A percentile compares a stretch with the other conserved stretches of the same genome.
These are phyloP conservation scores for Caranx ignobilis DNA, from an alignment of 2,113 vertebrate species.

Conservation along the genomic window DNA sequence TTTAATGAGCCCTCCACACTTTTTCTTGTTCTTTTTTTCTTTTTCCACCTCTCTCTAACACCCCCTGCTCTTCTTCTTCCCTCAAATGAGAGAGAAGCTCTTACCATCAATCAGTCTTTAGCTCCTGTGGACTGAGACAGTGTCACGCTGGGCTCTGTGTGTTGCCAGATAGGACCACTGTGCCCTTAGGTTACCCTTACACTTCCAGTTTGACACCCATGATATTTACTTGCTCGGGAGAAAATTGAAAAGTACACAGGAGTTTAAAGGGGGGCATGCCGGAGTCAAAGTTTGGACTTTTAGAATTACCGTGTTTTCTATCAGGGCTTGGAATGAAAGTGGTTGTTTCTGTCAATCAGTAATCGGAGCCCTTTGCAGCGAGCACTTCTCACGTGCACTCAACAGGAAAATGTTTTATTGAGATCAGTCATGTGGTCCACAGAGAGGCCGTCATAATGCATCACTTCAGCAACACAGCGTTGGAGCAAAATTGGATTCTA, in stretches of 20 bases:
- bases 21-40: constrained; percentile 32
- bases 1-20: constrained; percentile 71
- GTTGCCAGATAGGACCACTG: constrained; percentile 65
- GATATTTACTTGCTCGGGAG: constrained; percentile 66
- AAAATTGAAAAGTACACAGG: constrained; percentile 68
- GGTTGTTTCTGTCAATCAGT: constrained; percentile 60
- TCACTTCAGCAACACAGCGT: constrained; percentile 10
- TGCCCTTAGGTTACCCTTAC: constrained; percentile 65
- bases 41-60: not conserved
- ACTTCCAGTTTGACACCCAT: constrained; percentile 64
- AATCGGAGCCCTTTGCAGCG: constrained; percentile 31
- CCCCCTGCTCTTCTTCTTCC: constrained; percentile 31
- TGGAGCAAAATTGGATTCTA: constrained; percentile 25
- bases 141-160: constrained; percentile 69
- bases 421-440: constrained; percentile 42
- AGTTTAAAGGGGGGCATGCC: constrained; percentile 46
- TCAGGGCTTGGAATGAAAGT: constrained; percentile 22
- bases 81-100: constrained; percentile 40
- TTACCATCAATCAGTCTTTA: constrained; percentile 71
- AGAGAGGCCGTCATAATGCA: constrained; percentile 37
- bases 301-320: constrained; percentile 47
- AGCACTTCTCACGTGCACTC: constrained; percentile 21
- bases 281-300: constrained; percentile 55
- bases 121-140: constrained; percentile 64
- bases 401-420: constrained; percentile 34